Evolutionary conservation across 1,140 invertebrate genomes (phyloP), one percentile per base, ranked within the genome.

Genomic region (Triops longicaudatus): DNA sequence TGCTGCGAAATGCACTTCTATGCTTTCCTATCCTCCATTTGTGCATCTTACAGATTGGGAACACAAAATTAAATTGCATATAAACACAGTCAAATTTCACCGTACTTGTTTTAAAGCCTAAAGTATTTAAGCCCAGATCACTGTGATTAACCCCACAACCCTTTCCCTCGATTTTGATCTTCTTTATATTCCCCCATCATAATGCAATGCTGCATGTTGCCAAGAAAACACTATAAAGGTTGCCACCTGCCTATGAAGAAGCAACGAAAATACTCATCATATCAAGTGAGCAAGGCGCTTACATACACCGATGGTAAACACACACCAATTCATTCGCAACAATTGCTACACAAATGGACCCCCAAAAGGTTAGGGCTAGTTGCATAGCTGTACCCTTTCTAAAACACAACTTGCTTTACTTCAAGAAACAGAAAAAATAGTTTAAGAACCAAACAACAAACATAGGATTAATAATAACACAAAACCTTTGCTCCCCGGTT

Each of bases 401-500:
- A 6, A 63, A 37, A n/a, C 17, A 63, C 50, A 63, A 63, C n/a
- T 63, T 63, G 6, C 14, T 22, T 63, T 63, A 63, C 50, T 63
- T 63, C 3, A 14, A 14, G 12, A 22, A n/a, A n/a, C n/a, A n/a
- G n/a, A 11, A 63, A 63, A 63, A n/a, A 12, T 4, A 37, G 31
- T 37, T 63, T 63, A 63, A 63, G 50, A 63, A 63, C 50, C 17
- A 63, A 63, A 63, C 22, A 63, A 63, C 50, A 63, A 63, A n/a
- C 17, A 63, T 63, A 63, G 50, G 50, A 63, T 14, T 63, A 63
- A 63, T 63, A 63, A 63, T 63, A 63, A 63, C 50, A 63, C 50
- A 63, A 44, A 63, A 63, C 4, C 14, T 10, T 63, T 63, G 50
- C 50, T 63, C 50, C 31, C 50, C 50, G 50, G 50, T 63, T 63